Base-by-base conservation (phyloP, 2,888 invertebrate genomes). In the Eledona agricola region DNA sequence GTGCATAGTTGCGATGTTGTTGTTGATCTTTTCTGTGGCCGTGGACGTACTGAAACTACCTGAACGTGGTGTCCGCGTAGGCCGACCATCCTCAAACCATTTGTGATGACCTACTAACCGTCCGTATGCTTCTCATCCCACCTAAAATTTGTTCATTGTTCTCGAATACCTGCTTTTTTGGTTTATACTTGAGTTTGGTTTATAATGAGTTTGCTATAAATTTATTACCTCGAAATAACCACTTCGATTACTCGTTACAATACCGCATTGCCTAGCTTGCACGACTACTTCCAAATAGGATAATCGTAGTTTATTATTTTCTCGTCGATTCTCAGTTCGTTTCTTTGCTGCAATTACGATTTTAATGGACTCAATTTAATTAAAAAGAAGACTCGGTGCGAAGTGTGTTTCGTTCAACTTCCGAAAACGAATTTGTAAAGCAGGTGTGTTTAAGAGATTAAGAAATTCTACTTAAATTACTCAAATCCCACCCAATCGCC, bases 61-160 rank as follows among this genome's bases (percentile, higher is more conserved):
- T 51, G 52, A 38, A 47, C 46, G 10, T 40, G n/a, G n/a, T n/a
- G 45, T 11, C 20, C 20, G 47, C 32, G 54, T 54, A 54, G 54
- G 54, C 38, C 32, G 54, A 13, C 43, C 50, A 50, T 54, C 54
- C 29, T 54, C 45, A n/a, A n/a, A 50, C 50, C 54, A 40, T 54
- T 50, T 50, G 32, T 35, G 45, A 43, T 54, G 54, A 54, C 54
- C 54, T 54, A 54, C 54, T 54, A 54, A 53, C 53, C 53, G n/a
- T n/a, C n/a, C n/a, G 53, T 38, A 9, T 35, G 17, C 16, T 11
- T 43, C 29, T 38, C 29, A 45, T 49, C 31, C 32, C 34, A 42
- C 42, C 49, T 42, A 35, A 53, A 23, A 49, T 40, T 47, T 40
- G 40, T 11, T 10, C 12, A 17, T 16, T 32, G 12, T 32, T 43